phyloP scores from a whole-genome alignment of 2,888 invertebrate genomes.

The Catonia carolina region DNA sequence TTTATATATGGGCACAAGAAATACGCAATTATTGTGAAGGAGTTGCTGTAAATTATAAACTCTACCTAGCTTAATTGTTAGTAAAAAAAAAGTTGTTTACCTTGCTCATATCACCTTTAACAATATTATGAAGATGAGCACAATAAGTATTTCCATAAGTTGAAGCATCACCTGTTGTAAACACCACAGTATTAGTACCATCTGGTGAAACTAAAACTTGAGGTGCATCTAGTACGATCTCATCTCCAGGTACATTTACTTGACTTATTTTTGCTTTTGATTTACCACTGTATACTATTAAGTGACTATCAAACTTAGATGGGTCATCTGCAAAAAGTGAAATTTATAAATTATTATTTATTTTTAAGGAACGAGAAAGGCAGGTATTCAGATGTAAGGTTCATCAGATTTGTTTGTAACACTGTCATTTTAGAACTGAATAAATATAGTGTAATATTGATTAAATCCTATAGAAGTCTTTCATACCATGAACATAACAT shows the following conservation, averaged over 20 bases:
- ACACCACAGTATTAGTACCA: constrained; percentile 56
- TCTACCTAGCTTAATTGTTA: no score
- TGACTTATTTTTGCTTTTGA: constrained; percentile 57
- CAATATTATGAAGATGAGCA: constrained; percentile 50
- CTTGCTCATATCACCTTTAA: constrained; percentile 43
- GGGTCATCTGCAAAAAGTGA: not conserved
- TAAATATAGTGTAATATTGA: no score
- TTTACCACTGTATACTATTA: constrained; percentile 63
- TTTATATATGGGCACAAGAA: no score
- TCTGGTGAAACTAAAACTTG: constrained; percentile 55
- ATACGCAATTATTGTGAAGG: no score
- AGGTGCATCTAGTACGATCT: constrained; percentile 66
- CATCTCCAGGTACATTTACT: constrained; percentile 55
- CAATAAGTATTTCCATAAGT: constrained; percentile 60
- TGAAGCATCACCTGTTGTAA: constrained; percentile 68
- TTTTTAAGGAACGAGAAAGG: no score
- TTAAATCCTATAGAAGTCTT: no score
- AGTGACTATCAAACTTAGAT: constrained; percentile 47
- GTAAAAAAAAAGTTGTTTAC: no score
- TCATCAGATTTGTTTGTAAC: no score
- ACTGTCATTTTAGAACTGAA: no score
- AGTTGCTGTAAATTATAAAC: no score
- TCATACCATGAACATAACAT: no score
- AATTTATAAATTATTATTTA: not conserved
- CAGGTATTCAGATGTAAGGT: no score